Conservation (phyloP, 2,113 vertebrate genomes). For the Carassius carassius region DNA sequence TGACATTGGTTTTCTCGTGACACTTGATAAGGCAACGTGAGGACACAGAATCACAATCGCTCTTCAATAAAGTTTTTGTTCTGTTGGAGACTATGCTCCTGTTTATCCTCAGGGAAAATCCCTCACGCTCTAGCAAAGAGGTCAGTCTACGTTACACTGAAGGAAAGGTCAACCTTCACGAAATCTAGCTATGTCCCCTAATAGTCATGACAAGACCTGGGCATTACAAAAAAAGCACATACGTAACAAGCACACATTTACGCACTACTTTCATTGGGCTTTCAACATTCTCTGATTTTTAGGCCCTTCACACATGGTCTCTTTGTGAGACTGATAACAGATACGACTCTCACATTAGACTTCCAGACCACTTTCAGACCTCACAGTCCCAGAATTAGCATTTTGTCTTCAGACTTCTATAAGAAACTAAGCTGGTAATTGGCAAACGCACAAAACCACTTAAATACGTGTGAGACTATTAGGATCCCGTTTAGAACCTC, state of each 20-base stretch:
- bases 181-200: not conserved
- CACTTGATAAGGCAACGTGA: constrained; percentile 53
- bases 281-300: not conserved
- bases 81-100: constrained; percentile 33
- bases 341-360: constrained; percentile 16
- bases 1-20: constrained; percentile 48
- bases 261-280: not conserved
- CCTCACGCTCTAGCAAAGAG: constrained; percentile 44
- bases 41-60: constrained; percentile 29
- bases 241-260: not conserved
- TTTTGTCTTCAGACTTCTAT: constrained; percentile 30
- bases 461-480: constrained; percentile 22
- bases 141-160: constrained; percentile 36
- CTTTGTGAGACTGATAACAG: constrained; percentile 45
- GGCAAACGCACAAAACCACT: constrained; percentile 31
- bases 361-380: not conserved
- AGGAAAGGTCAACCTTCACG: constrained; percentile 35
- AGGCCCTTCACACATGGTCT: constrained; percentile 11
- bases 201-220: not conserved
- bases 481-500: not conserved
- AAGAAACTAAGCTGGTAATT: constrained; percentile 25
- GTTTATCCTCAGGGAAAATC: constrained; percentile 53
- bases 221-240: not conserved
- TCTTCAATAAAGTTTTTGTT: constrained; percentile 59
- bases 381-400: constrained; percentile 32